Base-by-base conservation (phyloP, 1,140 invertebrate genomes). In the Ceratina australensis region DNA sequence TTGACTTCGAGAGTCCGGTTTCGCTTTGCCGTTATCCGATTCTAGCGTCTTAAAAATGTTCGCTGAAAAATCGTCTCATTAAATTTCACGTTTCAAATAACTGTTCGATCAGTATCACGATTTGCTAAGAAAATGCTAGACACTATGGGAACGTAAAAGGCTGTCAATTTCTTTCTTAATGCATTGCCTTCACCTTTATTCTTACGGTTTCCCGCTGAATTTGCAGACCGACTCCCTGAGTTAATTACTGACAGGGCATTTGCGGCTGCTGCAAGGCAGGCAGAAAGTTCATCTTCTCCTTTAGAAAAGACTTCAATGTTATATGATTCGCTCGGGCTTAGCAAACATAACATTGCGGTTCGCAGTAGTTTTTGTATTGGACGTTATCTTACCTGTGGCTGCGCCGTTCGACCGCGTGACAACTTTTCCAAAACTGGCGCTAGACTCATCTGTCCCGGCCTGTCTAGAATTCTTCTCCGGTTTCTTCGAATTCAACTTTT, bases 191-290 rank as follows among this genome's bases (percentile, higher is more conserved):
- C 81, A 89, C 90, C 89, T 90, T 89, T 88, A 60, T 52, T 88
- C 82, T 92, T 91, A 69, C 87, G 87, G 73, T 80, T 88, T 22
- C 74, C 66, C 18, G 86, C 47, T n/a, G 84, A 66, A 81, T 57
- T 89, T 75, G 78, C 68, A 54, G 79, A 77, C 0, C 84, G 78
- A 75, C 72, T 78, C 5, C 85, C 61, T 69, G 81, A 79, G 71
- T 74, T 88, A 26, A 88, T 88, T 63, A 87, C 83, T 68, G 91
- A 87, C 61, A 92, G 82, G 56, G 91, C 91, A 64, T 83, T 90
- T 22, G 89, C 92, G 56, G 91, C 87, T 69, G 92, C 92, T 28
- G 91, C 91, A 33, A 92, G 81, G 80, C 90, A 92, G 22, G 86
- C 89, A 15, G 90, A 90, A 63, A 92, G 82, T 66, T 89, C 88